Evolutionary conservation across 2,797 vertebrate genomes (phyloP).

Genomic region (Ctenopoma kingsleyae): DNA sequence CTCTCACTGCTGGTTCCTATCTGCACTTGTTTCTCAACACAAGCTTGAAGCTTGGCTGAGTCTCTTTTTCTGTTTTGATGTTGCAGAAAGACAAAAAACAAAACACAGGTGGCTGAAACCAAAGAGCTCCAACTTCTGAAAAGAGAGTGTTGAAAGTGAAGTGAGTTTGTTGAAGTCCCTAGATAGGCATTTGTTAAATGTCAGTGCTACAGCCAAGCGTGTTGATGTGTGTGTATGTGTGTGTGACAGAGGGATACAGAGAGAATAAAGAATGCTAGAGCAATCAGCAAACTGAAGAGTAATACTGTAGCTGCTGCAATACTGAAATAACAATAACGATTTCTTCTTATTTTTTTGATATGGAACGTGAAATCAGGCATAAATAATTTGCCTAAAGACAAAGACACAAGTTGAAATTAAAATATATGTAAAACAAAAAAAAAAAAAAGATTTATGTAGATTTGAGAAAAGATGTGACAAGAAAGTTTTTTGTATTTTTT

Average conservation of each 20-base stretch:
- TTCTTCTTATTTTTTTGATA: constrained; percentile 32
- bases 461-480: constrained; percentile 48
- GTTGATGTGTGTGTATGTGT: neutral
- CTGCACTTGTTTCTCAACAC: constrained; percentile 25
- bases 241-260: constrained; percentile 22
- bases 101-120: constrained; percentile 43
- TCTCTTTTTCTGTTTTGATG: constrained; percentile 35
- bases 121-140: constrained; percentile 37
- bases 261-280: constrained; percentile 6
- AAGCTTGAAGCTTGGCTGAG: constrained; percentile 11
- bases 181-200: constrained; percentile 50
- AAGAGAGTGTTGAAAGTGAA: constrained; percentile 22
- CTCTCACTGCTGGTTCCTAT: constrained; percentile 17
- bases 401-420: neutral
- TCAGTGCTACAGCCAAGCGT: constrained; percentile 24
- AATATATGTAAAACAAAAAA: constrained; percentile 14
- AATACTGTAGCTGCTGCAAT: constrained; percentile 13
- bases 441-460: constrained; percentile 35
- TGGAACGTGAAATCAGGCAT: constrained; percentile 40
- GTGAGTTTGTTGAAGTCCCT: constrained; percentile 32
- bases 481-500: constrained; percentile 33
- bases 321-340: constrained; percentile 3
- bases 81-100: constrained; percentile 20
- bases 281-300: constrained; percentile 17
- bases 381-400: constrained; percentile 55